These are phyloP conservation scores for Myathropa florea DNA, from an alignment of 2,888 invertebrate species.

Conservation along the genomic window DNA sequence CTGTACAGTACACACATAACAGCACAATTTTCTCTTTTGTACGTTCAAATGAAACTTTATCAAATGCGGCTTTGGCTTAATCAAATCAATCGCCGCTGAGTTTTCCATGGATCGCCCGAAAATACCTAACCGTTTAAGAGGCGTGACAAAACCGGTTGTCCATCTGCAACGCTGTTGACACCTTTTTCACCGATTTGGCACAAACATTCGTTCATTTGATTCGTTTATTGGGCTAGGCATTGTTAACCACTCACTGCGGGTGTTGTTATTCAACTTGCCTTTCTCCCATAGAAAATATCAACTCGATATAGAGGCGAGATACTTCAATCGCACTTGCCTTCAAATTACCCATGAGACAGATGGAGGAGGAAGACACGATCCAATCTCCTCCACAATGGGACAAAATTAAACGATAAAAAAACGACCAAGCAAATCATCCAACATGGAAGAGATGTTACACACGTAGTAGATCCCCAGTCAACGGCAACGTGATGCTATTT, in stretches of 20 bases:
- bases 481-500: background rate
- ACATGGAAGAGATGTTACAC: background rate
- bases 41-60: conserved; percentile 9
- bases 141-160: conserved; percentile 62
- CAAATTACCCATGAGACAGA: background rate
- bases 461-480: background rate
- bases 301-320: background rate
- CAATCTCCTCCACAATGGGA: background rate
- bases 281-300: conserved; percentile 25
- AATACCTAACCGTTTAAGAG: conserved; percentile 41
- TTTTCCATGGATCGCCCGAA: conserved; percentile 19
- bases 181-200: conserved; percentile 39
- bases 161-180: conserved; percentile 44
- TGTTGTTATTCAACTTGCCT: conserved; percentile 31
- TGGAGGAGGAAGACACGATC: background rate
- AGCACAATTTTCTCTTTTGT: conserved; percentile 22
- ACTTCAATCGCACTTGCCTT: background rate
- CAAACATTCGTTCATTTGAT: conserved; percentile 12
- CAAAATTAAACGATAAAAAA: background rate
- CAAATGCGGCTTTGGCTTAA: background rate
- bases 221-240: conserved; percentile 45
- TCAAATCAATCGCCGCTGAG: conserved; percentile 34
- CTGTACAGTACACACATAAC: background rate
- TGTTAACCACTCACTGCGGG: background rate
- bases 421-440: background rate